A percentile compares a stretch with the other conserved stretches of the same genome.
Evolutionary conservation across 1,140 invertebrate species (phyloP).

Genomic region (Microvelia longipes): DNA sequence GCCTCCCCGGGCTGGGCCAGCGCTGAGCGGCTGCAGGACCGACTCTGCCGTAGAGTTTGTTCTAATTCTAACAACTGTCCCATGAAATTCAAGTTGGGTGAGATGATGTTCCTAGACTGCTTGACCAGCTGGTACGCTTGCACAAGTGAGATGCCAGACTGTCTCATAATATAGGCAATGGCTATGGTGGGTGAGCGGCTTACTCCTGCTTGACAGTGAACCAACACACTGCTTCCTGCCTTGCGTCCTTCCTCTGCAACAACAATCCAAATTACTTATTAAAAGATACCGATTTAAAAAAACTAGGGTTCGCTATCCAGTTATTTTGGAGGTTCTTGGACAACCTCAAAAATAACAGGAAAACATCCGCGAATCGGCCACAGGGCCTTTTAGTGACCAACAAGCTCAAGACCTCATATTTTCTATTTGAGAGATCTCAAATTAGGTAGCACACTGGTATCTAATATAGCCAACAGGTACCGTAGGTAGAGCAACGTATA

Average conservation of each 20-base stretch:
- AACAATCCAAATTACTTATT: slow-evolving; percentile 25
- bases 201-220: slow-evolving; percentile 91
- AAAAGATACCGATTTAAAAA: background rate
- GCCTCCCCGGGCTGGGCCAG: background rate
- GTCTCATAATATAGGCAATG: slow-evolving; percentile 87
- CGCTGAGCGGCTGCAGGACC: background rate
- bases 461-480: too few species aligned
- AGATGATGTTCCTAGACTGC: slow-evolving; percentile 72
- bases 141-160: slow-evolving; percentile 67
- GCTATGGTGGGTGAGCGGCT: slow-evolving; percentile 86
- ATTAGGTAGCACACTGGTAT: too few species aligned
- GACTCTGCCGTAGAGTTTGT: slow-evolving; percentile 40
- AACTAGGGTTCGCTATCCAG: background rate
- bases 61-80: slow-evolving; percentile 82
- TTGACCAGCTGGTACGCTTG: slow-evolving; percentile 84
- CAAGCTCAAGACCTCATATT: too few species aligned
- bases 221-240: slow-evolving; percentile 60
- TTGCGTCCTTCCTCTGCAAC: slow-evolving; percentile 71
- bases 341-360: too few species aligned
- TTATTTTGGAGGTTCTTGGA: background rate
- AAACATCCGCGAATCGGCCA: too few species aligned
- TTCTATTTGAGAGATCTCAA: too few species aligned
- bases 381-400: too few species aligned
- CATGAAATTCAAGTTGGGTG: slow-evolving; percentile 95
- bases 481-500: too few species aligned